Percentiles rank a stretch among this genome's conserved stretches.
Evolutionary conservation across 2,113 vertebrate species (phyloP).

Genomic region (Oophaga pumilio): DNA sequence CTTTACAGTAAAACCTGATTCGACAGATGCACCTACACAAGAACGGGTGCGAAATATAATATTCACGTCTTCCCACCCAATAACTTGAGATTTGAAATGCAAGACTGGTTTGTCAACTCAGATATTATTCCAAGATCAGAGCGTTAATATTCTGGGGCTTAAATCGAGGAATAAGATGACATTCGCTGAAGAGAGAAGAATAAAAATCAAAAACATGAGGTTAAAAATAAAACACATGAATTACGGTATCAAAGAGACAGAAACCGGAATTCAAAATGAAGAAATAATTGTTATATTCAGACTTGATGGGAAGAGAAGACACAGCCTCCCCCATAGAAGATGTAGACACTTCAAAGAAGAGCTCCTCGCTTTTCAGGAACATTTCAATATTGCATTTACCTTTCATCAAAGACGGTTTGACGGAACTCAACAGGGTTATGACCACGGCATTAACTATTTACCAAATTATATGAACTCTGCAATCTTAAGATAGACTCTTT

Average conservation of each 20-base stretch:
- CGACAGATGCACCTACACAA: slow-evolving; percentile 5
- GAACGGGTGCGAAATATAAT: slow-evolving; percentile 4
- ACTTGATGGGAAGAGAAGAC: not conserved
- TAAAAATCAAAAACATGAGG: slow-evolving; percentile 10
- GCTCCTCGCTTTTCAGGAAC: not conserved
- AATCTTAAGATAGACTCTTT: no score
- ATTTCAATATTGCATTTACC: not conserved
- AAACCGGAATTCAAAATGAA: not conserved
- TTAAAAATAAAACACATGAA: slow-evolving; percentile 17
- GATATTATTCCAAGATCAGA: slow-evolving; percentile 20
- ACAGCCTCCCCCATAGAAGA: not conserved
- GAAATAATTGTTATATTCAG: not conserved
- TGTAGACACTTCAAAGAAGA: not conserved
- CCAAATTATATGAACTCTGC: no score
- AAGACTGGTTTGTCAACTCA: slow-evolving; percentile 22
- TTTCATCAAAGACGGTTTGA: not conserved
- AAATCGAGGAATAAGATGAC: slow-evolving; percentile 4
- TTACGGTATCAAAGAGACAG: slow-evolving; percentile 14
- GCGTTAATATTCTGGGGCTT: slow-evolving; percentile 8
- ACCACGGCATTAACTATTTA: not conserved
- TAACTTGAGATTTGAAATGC: slow-evolving; percentile 30
- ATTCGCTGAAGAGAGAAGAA: slow-evolving; percentile 15
- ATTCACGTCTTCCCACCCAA: slow-evolving; percentile 1
- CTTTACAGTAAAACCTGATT: not conserved
- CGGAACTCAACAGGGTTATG: not conserved